These are phyloP conservation scores for Orientallactaga bullata DNA, from an alignment of 2,113 vertebrate species.

Conservation along the genomic window DNA sequence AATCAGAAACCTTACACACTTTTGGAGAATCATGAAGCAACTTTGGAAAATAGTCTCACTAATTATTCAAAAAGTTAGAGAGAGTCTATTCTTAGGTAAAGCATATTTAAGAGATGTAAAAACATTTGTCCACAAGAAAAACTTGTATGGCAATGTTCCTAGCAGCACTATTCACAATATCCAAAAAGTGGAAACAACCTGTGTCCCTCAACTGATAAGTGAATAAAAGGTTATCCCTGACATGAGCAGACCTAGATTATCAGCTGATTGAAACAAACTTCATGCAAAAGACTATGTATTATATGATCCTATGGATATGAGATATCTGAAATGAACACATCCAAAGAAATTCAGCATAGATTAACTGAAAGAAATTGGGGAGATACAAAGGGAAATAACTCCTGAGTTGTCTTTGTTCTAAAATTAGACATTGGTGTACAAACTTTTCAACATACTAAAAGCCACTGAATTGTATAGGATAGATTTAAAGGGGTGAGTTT, in stretches of 20 bases:
- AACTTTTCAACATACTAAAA: neutral
- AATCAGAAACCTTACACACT: neutral
- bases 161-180: neutral
- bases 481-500: neutral
- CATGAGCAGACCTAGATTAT: too few relatives aligned
- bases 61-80: conserved; percentile 43
- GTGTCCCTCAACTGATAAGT: neutral
- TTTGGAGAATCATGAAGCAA: neutral
- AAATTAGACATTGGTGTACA: neutral
- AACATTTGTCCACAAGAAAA: conserved; percentile 6
- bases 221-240: neutral
- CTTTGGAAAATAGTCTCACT: neutral
- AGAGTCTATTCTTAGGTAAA: neutral
- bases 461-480: neutral
- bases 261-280: conserved; percentile 17
- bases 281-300: neutral
- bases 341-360: neutral
- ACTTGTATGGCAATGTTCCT: neutral
- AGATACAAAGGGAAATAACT: neutral
- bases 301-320: neutral
- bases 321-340: neutral
- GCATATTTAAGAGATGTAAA: conserved; percentile 40
- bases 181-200: conserved; percentile 1
- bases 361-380: neutral
- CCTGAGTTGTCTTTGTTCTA: neutral